These are phyloP conservation scores for Strigamia maritima DNA, from an alignment of 2,888 invertebrate species.

Conservation along the genomic window DNA sequence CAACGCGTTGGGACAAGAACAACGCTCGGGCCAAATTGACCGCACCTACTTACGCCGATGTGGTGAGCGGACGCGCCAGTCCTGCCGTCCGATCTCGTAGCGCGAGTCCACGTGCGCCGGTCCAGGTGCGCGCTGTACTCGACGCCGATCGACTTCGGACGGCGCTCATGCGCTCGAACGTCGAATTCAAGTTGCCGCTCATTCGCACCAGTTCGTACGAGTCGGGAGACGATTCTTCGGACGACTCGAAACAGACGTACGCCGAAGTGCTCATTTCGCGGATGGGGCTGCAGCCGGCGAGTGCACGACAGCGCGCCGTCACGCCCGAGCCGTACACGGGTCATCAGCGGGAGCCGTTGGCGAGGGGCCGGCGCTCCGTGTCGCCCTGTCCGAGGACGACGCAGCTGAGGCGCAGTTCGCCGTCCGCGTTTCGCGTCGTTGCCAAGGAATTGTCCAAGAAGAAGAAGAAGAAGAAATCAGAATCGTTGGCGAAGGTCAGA, in stretches of 20 bases:
- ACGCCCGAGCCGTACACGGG: neutral
- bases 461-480: neutral
- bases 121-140: neutral
- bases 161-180: neutral
- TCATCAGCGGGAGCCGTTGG: neutral
- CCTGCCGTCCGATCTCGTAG: slow-evolving; percentile 43
- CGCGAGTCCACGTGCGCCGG: neutral
- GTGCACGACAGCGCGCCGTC: neutral
- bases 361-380: neutral
- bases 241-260: slow-evolving; percentile 16
- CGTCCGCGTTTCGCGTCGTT: neutral
- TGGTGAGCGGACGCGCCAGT: slow-evolving; percentile 63
- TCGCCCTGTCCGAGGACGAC: neutral
- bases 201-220: slow-evolving; percentile 2
- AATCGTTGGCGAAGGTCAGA: neutral
- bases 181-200: neutral
- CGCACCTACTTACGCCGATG: slow-evolving; percentile 63
- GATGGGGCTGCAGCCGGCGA: slow-evolving; percentile 35
- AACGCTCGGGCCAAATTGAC: neutral
- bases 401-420: neutral
- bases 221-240: neutral
- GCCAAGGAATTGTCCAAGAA: neutral
- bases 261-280: slow-evolving; percentile 33
- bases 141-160: neutral
- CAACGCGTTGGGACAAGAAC: neutral